Percentiles rank a stretch among this genome's conserved stretches.
phyloP scores from a whole-genome alignment of 2,113 vertebrate species.

The Gymnobelideus leadbeateri region DNA sequence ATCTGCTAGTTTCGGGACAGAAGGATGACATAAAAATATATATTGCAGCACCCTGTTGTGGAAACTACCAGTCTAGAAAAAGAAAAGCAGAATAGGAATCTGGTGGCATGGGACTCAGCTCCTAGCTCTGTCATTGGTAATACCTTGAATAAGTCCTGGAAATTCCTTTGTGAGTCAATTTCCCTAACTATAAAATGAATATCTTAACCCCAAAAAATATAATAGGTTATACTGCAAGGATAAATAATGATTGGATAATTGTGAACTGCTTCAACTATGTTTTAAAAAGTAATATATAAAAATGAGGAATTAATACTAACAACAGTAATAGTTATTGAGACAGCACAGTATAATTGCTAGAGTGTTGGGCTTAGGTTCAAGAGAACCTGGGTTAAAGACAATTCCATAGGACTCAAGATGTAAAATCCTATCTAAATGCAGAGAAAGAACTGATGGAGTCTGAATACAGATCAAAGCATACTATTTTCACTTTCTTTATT shows the following conservation, averaged over 20 bases:
- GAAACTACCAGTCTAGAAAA: neutral
- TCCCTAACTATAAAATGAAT: neutral
- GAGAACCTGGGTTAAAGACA: neutral
- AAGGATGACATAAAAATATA: neutral
- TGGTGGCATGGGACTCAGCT: neutral
- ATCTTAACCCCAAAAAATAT: neutral
- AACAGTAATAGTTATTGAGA: too few relatives aligned
- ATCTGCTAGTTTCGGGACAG: neutral
- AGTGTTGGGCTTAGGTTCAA: too few relatives aligned
- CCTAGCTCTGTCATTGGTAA: neutral
- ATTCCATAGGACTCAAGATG: neutral
- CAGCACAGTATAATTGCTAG: too few relatives aligned
- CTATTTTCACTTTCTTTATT: neutral
- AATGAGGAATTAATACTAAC: too few relatives aligned
- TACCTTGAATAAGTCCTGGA: neutral
- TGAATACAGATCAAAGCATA: neutral
- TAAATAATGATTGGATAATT: neutral
- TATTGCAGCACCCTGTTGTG: neutral
- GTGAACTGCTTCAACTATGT: neutral
- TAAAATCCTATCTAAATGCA: neutral
- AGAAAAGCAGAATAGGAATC: neutral
- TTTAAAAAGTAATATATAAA: neutral
- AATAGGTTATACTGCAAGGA: neutral
- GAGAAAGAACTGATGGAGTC: neutral
- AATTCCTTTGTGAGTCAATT: neutral